Base-by-base conservation (phyloP, 2,888 invertebrate species). In the Harpagoxenus sublaevis region DNA sequence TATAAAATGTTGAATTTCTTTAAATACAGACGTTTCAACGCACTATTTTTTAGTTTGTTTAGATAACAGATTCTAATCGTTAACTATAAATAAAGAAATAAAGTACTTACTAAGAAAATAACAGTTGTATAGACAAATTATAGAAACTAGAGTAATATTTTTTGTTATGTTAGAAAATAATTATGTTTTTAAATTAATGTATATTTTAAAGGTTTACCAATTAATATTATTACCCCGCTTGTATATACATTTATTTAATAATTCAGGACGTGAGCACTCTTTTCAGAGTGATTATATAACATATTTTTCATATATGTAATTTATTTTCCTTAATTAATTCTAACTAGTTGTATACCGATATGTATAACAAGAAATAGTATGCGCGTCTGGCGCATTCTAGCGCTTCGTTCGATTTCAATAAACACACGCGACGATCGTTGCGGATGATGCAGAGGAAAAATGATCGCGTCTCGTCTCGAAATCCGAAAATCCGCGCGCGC, bases 401-500 rank as follows among this genome's bases (percentile, higher is more conserved):
- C 55, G 10, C 3, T 48, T 18, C 15, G 8, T 18, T 39, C 45
- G 12, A 48, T 71, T 70, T 31, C 15, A 31, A 62, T 73, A 73
- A 81, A 73, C 18, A 60, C 5, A 62, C 18, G 48, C 5, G 57
- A 5, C 8, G 45, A 10, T 31, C 15, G 55, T 15, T 12, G 57
- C 45, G 48, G n/a, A 73, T 39, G 65, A 84, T 51, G 42, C 39
- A 28, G 68, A 48, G 51, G 55, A 68, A 42, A 84, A 81, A 74
- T n/a, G 53, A 60, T 84, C 35, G n/a, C 79, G 53, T 70, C 71
- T 55, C 71, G 48, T 62, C 68, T 48, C 51, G 70, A 91, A 91
- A 90, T 89, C 90, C 89, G 90, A 88, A 88, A 90, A 92, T 88
- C 89, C 68, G 87, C 88, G 88, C 88, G 89, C 86, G 82, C 90